A percentile compares a stretch with the other conserved stretches of the same genome.
These are phyloP conservation scores for Cyanoliseus patagonus DNA, from an alignment of 2,113 vertebrate genomes.

Conservation along the genomic window DNA sequence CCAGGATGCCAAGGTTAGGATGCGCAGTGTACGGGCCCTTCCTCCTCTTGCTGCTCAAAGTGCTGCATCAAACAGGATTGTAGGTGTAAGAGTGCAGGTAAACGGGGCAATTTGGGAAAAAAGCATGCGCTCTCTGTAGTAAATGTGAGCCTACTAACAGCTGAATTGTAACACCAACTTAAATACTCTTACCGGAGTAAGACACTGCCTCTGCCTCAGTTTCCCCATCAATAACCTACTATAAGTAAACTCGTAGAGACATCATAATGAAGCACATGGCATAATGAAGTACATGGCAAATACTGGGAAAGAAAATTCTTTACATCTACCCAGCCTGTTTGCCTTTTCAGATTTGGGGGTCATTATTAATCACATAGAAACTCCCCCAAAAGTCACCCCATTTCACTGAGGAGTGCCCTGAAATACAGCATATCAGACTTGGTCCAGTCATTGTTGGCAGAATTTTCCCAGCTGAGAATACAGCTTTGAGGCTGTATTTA, in stretches of 20 bases:
- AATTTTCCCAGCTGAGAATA: not conserved
- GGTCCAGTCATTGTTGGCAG: not conserved
- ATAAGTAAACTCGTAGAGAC: not conserved
- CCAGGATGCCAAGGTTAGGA: not conserved
- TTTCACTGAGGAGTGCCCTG: not conserved
- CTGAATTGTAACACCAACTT: not conserved
- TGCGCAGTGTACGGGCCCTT: accelerated
- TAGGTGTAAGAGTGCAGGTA: not conserved
- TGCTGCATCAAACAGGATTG: not conserved
- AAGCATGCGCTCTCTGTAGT: not conserved
- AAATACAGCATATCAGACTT: not conserved
- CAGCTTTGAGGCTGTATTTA: not conserved
- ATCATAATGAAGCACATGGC: not conserved
- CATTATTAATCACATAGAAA: not conserved
- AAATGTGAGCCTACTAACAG: not conserved
- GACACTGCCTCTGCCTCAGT: not conserved
- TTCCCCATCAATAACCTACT: not conserved
- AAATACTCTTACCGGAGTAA: not conserved
- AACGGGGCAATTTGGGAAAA: not conserved
- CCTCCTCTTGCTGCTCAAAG: not conserved
- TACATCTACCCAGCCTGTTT: not conserved
- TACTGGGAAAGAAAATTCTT: not conserved
- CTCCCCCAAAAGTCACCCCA: not conserved
- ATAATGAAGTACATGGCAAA: not conserved
- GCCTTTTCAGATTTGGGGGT: not conserved